phyloP scores from a whole-genome alignment of 2,888 invertebrate genomes.

The Slavum lentiscoides region DNA sequence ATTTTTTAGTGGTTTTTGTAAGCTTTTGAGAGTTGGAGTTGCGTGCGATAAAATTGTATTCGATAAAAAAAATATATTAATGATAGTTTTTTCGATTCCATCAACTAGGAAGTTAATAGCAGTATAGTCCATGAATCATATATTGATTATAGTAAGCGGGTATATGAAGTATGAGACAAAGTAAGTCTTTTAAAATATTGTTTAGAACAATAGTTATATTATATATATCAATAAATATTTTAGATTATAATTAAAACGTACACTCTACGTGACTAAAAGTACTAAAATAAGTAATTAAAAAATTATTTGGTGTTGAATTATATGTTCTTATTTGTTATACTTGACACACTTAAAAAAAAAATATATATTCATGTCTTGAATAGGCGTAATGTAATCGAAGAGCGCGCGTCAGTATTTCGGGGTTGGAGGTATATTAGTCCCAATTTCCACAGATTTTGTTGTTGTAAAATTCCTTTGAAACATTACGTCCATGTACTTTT shows the following conservation, averaged over 20 bases:
- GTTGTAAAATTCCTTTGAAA: neutral
- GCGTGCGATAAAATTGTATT: neutral
- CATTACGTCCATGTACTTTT: neutral
- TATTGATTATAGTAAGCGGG: neutral
- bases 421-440: neutral
- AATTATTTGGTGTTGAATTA: too few species aligned
- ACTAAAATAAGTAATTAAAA: too few species aligned
- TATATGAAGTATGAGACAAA: too few species aligned
- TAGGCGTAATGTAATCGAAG: too few species aligned
- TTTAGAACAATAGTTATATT: too few species aligned
- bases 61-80: neutral
- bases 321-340: too few species aligned
- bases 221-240: too few species aligned
- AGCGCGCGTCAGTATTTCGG: neutral
- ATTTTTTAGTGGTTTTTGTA: slow-evolving; percentile 18
- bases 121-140: neutral
- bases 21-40: neutral
- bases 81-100: neutral
- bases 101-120: neutral
- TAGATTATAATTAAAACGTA: too few species aligned
- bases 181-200: too few species aligned
- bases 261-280: too few species aligned
- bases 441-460: neutral
- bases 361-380: too few species aligned
- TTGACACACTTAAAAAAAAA: too few species aligned